Base-by-base conservation (phyloP, 2,888 invertebrate species). In the Harpalus rubripes region DNA sequence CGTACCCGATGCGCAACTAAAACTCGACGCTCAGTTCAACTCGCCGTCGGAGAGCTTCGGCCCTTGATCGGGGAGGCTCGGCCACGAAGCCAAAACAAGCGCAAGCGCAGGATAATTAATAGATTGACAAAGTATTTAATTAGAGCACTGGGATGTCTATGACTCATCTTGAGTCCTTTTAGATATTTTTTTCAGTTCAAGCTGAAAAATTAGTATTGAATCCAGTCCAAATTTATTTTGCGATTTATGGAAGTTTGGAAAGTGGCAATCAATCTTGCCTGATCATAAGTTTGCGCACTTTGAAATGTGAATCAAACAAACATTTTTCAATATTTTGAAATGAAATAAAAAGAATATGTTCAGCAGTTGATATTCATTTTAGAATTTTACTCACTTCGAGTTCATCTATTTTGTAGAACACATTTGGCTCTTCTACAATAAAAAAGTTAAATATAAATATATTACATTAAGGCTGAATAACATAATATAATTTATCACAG, bases 51-150 rank as follows among this genome's bases (percentile, higher is more conserved):
- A 63, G 7, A 7, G 8, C 15, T 15, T 84, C 84, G 84, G 65
- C 22, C 4, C 26, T 22, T 10, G 15, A 10, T 84, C 84, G 84
- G 63, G 32, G 16, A 18, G 7, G 15, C 6, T 61, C 83, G 83
- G 10, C 65, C 18, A 18, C 78, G 63, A 10, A 41, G 78, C 76
- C 63, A 63, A 18, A 78, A 78, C 12, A 39, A 10, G 78, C 84
- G 84, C 84, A 78, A 26, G 84, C 78, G 22, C 84, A 78, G 65
- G 78, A 44, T 84, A 84, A 84, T 84, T 84, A 84, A 78, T 78
- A 84, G 32, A 84, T 84, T 63, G 84, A 84, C 84, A 84, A 84
- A 63, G 65, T 78, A 44, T 78, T 84, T 84, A 84, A 84, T 84
- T 84, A 84, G 65, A 26, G 32, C 1, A 44, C 72, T 68, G 68